These are phyloP conservation scores for Rhombomys opimus DNA, from an alignment of 2,113 vertebrate genomes.

Conservation along the genomic window DNA sequence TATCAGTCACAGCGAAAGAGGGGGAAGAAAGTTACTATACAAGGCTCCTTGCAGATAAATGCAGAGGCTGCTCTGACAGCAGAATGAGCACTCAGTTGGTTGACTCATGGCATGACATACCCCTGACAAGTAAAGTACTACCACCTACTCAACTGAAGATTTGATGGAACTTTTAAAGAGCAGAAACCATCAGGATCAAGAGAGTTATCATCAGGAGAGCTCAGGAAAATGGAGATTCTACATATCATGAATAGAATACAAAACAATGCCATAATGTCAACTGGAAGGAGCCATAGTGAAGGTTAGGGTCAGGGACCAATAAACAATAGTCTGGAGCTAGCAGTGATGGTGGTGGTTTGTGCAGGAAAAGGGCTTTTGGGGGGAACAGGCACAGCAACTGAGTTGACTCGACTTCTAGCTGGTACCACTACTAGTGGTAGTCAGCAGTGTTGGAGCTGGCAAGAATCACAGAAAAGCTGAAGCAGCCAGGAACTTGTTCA, in stretches of 20 bases:
- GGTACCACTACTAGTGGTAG: not conserved
- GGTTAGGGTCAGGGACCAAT: not conserved
- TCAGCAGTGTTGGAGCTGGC: not conserved
- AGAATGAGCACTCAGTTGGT: constrained; percentile 63
- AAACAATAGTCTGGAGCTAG: not conserved
- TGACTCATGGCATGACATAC: constrained; percentile 68
- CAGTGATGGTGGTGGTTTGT: not conserved
- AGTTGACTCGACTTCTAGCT: not conserved
- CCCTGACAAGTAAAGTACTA: constrained; percentile 55
- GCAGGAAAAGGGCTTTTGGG: not conserved
- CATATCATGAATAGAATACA: not conserved
- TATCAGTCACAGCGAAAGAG: constrained; percentile 49
- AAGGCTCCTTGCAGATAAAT: constrained; percentile 55
- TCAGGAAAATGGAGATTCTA: not conserved
- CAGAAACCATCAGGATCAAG: constrained; percentile 16
- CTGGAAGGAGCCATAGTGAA: not conserved
- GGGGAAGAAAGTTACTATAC: constrained; percentile 10
- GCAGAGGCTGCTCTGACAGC: constrained; percentile 72
- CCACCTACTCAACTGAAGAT: constrained; percentile 66
- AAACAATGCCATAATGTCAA: not conserved
- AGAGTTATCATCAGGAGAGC: not conserved
- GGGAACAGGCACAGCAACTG: not conserved
- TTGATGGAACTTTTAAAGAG: constrained; percentile 54
- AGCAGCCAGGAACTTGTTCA: not conserved
- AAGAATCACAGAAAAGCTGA: not conserved